Conservation (phyloP, 2,797 vertebrate species). For the Dendrocincla tyrannina region DNA sequence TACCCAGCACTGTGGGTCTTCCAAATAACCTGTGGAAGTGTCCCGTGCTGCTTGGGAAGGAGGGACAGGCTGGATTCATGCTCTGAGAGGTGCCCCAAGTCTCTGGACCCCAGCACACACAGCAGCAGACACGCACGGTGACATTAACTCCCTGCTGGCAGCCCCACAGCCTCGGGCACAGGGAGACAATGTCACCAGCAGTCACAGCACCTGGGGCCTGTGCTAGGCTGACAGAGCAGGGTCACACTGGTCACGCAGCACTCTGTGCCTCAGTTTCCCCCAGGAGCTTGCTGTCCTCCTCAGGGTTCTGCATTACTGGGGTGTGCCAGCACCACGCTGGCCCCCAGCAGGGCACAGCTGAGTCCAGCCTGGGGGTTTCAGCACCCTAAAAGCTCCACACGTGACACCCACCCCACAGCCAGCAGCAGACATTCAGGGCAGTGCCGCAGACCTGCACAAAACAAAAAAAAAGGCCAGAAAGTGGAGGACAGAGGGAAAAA, state of each 20-base stretch:
- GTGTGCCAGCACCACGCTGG: neutral
- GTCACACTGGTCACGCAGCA: fast-evolving
- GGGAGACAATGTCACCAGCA: fast-evolving
- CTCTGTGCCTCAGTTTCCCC: neutral
- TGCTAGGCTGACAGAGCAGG: neutral
- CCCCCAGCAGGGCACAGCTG: fast-evolving
- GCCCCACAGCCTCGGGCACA: neutral
- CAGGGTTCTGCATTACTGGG: fast-evolving
- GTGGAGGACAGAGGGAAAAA: fast-evolving
- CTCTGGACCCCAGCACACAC: fast-evolving
- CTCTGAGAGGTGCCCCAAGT: neutral
- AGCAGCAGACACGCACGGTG: fast-evolving
- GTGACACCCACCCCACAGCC: neutral
- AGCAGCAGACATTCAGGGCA: neutral
- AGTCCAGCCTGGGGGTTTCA: neutral
- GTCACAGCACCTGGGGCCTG: neutral
- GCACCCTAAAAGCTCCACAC: neutral
- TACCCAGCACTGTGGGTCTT: fast-evolving
- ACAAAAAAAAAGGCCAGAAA: neutral
- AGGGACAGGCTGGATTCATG: neutral
- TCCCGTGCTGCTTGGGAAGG: neutral
- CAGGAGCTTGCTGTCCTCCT: fast-evolving
- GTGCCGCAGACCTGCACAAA: neutral
- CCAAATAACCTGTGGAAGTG: neutral
- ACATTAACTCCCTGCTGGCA: neutral